Evolutionary conservation across 2,113 vertebrate genomes (phyloP).

Genomic region (Genyomyrus donnyi): DNA sequence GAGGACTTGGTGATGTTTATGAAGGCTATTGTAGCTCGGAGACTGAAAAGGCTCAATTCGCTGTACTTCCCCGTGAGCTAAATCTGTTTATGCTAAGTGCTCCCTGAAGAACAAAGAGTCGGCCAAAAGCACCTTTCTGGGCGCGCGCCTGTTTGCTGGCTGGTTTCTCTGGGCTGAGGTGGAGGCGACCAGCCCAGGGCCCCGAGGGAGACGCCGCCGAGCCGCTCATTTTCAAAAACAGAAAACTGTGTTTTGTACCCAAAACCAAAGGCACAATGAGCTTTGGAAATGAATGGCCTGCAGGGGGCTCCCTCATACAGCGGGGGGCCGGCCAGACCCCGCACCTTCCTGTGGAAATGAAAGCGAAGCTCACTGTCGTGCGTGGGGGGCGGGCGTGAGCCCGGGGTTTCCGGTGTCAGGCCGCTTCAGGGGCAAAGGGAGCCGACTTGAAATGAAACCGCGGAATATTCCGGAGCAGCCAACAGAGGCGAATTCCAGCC

Average conservation of each 20-base stretch:
- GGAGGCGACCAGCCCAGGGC: background rate
- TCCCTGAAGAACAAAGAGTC: slow-evolving; percentile 9
- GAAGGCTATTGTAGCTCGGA: slow-evolving; percentile 47
- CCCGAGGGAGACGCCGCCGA: background rate
- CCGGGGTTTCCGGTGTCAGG: background rate
- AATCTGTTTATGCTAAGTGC: slow-evolving; percentile 24
- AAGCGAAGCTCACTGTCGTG: background rate
- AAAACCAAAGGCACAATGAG: background rate
- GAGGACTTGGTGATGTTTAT: slow-evolving; percentile 53
- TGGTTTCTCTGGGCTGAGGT: slow-evolving; percentile 23
- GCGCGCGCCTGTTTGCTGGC: background rate
- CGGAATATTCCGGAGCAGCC: background rate
- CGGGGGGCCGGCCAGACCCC: background rate
- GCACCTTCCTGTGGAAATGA: background rate
- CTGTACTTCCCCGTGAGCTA: slow-evolving; percentile 4
- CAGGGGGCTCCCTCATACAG: background rate
- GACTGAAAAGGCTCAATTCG: slow-evolving; percentile 45
- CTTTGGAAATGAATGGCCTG: background rate
- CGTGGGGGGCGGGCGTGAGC: background rate
- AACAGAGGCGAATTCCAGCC: background rate
- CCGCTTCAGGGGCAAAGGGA: background rate
- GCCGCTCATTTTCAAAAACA: slow-evolving; percentile 18
- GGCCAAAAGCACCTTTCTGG: slow-evolving; percentile 8
- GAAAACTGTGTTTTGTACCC: slow-evolving; percentile 9
- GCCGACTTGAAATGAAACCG: background rate